phyloP scores from a whole-genome alignment of 1,140 invertebrate genomes.

The Zaprionus camerounensis region DNA sequence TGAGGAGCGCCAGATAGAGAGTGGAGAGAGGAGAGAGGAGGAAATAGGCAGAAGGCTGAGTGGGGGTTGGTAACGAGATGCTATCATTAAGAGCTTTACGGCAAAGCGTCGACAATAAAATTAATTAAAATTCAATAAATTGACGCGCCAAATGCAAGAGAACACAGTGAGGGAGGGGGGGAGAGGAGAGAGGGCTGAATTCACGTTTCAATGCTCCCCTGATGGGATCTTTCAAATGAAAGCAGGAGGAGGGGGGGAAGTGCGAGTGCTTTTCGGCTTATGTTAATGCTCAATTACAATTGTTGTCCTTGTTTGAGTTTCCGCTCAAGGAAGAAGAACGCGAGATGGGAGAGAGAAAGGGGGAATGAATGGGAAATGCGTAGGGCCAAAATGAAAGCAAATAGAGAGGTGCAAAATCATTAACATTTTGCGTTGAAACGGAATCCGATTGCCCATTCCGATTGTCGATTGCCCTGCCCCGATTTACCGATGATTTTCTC shows the following conservation, averaged over 20 bases:
- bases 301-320: slow-evolving; percentile 76
- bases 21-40: not conserved
- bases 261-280: slow-evolving; percentile 56
- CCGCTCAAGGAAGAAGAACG: slow-evolving; percentile 30
- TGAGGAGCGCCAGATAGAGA: not conserved
- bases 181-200: not conserved
- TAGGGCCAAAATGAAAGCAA: not conserved
- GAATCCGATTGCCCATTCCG: slow-evolving; percentile 35
- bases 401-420: slow-evolving; percentile 36
- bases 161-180: slow-evolving; percentile 32
- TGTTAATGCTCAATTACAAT: slow-evolving; percentile 82
- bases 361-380: not conserved
- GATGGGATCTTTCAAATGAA: slow-evolving; percentile 4
- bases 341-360: not conserved
- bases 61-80: slow-evolving; percentile 27
- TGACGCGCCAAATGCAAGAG: slow-evolving; percentile 65
- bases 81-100: slow-evolving; percentile 74
- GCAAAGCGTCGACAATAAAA: slow-evolving; percentile 69
- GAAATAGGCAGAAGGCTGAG: not conserved
- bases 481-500: not conserved
- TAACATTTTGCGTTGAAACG: slow-evolving; percentile 31
- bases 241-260: not conserved
- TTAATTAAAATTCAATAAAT: slow-evolving; percentile 83
- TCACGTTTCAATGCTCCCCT: slow-evolving; percentile 43
- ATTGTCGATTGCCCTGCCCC: not conserved